A percentile compares a stretch with the other conserved stretches of the same genome.
Conservation (phyloP, 2,797 vertebrate genomes). For the Alca torda region DNA sequence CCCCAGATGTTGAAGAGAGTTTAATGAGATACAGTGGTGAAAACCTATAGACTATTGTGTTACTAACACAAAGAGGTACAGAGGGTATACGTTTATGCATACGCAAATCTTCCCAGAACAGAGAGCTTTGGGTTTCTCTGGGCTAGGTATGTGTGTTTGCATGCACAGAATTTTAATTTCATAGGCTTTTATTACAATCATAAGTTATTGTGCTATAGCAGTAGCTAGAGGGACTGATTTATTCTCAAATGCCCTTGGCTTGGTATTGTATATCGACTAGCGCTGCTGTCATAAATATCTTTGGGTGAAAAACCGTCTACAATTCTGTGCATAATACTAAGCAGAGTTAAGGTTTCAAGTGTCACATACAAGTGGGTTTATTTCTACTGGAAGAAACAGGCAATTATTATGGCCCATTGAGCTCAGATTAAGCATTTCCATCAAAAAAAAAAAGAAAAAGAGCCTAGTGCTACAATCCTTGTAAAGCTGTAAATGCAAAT, state of each 20-base stretch:
- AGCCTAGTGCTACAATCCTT: constrained; percentile 22
- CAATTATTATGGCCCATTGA: constrained; percentile 65
- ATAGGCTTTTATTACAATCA: constrained; percentile 48
- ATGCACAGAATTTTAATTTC: constrained; percentile 54
- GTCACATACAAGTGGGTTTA: constrained; percentile 53
- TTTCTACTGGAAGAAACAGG: constrained; percentile 52
- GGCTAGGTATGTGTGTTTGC: not conserved
- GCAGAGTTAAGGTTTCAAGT: constrained; percentile 54
- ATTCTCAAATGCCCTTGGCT: constrained; percentile 41
- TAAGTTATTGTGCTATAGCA: constrained; percentile 23
- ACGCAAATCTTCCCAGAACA: not conserved
- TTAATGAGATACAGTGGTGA: not conserved
- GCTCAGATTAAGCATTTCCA: constrained; percentile 62
- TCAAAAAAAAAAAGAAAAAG: not conserved
- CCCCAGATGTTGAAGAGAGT: not conserved
- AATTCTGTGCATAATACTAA: not conserved
- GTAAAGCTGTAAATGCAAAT: constrained; percentile 62
- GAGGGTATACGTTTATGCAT: no score
- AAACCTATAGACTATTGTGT: not conserved
- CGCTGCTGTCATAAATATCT: constrained; percentile 49
- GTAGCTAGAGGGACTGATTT: constrained; percentile 40
- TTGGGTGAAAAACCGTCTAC: constrained; percentile 37
- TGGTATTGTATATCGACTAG: constrained; percentile 41
- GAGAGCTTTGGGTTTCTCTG: not conserved
- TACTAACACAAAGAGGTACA: not conserved